Conservation (phyloP, 1,140 invertebrate genomes). For the Amphibalanus amphitrite region DNA sequence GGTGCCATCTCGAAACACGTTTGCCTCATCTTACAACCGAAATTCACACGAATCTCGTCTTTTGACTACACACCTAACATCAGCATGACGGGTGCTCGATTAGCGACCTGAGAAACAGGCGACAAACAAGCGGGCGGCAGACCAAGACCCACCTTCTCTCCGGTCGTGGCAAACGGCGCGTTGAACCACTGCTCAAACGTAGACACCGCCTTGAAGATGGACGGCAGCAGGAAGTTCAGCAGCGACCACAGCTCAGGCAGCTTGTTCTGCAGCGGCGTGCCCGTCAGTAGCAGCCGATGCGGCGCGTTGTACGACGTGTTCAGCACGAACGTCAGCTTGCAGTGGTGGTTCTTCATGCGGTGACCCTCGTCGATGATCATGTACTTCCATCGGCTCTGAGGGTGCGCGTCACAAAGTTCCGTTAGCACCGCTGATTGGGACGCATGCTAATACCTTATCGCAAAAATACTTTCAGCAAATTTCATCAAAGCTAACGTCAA, state of each 20-base stretch:
- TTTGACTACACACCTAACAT: too few species aligned
- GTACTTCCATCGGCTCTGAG: slow-evolving; percentile 80
- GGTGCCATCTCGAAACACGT: too few species aligned
- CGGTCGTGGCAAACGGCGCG: slow-evolving; percentile 95
- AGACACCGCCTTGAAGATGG: slow-evolving; percentile 93
- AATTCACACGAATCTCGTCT: too few species aligned
- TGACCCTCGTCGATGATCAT: slow-evolving; percentile 99
- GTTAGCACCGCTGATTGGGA: too few species aligned
- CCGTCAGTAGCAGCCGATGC: slow-evolving; percentile 83
- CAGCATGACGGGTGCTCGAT: too few species aligned
- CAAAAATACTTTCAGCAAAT: too few species aligned
- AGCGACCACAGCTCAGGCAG: slow-evolving; percentile 96
- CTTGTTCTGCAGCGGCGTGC: slow-evolving; percentile 97
- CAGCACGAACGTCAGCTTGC: slow-evolving; percentile 84
- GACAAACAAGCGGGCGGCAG: too few species aligned
- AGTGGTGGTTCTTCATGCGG: slow-evolving; percentile 99
- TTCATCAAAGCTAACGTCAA: too few species aligned
- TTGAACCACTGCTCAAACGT: slow-evolving; percentile 99
- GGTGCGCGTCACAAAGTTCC: too few species aligned
- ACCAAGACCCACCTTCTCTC: slow-evolving; percentile 84
- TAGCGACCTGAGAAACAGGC: too few species aligned
- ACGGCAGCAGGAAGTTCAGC: slow-evolving; percentile 92
- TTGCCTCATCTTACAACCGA: too few species aligned
- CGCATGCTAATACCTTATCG: too few species aligned
- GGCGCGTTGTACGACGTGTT: slow-evolving; percentile 93